Percentiles rank a stretch among this genome's conserved stretches.
Evolutionary conservation across 2,113 vertebrate species (phyloP).

Genomic region (Campylorhamphus procurvoides): DNA sequence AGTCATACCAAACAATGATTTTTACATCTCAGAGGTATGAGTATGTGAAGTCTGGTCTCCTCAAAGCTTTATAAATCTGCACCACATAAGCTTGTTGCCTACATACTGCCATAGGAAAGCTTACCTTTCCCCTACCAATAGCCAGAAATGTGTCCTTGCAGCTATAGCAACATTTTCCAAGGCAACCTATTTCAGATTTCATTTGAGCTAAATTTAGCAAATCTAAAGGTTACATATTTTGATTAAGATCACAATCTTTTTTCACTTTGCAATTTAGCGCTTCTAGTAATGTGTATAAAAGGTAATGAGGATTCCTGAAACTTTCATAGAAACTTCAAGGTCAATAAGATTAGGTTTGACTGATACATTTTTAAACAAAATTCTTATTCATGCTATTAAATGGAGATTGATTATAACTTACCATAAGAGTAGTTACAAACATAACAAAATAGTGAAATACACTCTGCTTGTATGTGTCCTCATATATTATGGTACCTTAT

Average conservation of each 20-base stretch:
- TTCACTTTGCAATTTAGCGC: slow-evolving; percentile 5
- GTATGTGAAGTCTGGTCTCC: neutral
- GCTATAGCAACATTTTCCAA: slow-evolving; percentile 83
- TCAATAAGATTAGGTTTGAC: neutral
- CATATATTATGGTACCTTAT: neutral
- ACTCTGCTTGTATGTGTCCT: neutral
- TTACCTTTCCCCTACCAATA: slow-evolving; percentile 66
- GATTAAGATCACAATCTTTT: slow-evolving; percentile 63
- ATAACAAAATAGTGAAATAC: neutral
- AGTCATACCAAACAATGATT: neutral
- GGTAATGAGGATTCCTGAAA: neutral
- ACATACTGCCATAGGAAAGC: slow-evolving; percentile 30
- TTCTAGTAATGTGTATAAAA: neutral
- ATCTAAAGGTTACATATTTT: slow-evolving; percentile 69
- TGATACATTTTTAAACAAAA: neutral
- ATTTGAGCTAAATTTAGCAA: slow-evolving; percentile 76
- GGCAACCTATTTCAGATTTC: slow-evolving; percentile 74
- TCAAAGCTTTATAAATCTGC: neutral
- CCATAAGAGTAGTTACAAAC: neutral
- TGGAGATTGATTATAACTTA: neutral
- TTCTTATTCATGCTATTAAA: neutral
- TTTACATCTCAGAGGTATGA: neutral
- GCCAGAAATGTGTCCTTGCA: slow-evolving; percentile 74
- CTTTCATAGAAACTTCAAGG: slow-evolving; percentile 32
- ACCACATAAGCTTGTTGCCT: slow-evolving; percentile 36